Conservation (phyloP, 2,797 vertebrate genomes). For the Acomys russatus region DNA sequence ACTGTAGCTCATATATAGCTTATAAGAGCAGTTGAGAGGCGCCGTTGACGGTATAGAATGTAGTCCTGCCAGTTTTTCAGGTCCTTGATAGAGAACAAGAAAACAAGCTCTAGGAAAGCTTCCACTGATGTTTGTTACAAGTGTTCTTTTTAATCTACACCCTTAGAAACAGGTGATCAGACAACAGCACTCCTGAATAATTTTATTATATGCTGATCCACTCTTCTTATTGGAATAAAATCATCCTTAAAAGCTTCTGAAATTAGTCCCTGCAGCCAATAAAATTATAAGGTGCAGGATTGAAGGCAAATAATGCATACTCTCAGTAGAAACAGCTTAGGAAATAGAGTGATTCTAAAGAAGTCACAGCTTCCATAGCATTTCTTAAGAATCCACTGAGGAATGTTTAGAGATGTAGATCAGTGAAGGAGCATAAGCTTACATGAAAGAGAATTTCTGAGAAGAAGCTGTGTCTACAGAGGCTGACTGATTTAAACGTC, state of each 20-base stretch:
- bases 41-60: background rate
- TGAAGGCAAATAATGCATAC: conserved; percentile 23
- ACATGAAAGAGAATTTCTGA: background rate
- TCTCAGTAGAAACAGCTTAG: background rate
- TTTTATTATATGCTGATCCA: background rate
- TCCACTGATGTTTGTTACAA: conserved; percentile 30
- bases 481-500: background rate
- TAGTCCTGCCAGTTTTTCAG: background rate
- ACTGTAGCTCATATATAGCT: fast-evolving
- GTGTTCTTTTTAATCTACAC: background rate
- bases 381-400: background rate
- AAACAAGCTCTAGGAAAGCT: background rate
- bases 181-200: background rate
- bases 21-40: background rate
- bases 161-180: conserved; percentile 16
- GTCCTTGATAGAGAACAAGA: background rate
- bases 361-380: background rate
- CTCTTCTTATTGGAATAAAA: conserved; percentile 50
- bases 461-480: background rate
- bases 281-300: conserved; percentile 16
- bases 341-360: background rate
- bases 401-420: background rate
- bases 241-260: conserved; percentile 4
- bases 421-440: background rate
- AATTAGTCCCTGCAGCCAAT: background rate